Evolutionary conservation across 1,140 invertebrate species (phyloP), one percentile per base, ranked within the genome.

Genomic region (Cherax destructor): DNA sequence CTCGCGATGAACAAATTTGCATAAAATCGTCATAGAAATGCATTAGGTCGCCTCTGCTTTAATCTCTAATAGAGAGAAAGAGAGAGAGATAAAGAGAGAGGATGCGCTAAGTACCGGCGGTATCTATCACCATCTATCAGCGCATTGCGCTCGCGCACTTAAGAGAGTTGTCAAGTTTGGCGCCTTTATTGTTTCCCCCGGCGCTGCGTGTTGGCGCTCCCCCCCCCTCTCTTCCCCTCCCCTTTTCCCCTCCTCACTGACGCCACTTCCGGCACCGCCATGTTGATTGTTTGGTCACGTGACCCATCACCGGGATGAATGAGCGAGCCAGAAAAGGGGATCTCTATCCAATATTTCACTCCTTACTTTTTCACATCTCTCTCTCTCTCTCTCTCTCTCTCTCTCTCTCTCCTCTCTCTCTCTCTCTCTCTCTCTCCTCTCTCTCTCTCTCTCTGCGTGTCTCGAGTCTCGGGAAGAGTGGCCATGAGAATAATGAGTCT

Each of bases 141-240:
- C n/a, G 30, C 41, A 41, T 56, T 83, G 81, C 81, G 81, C 81
- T 49, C 76, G 85, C 76, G 85, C 85, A 86, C 85, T 86, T 86
- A 86, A 86, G 85, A 86, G 85, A 86, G 49, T 77, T 86, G 85
- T 86, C 85, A 86, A 77, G 85, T 86, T 86, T 78, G 85, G 74
- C 85, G 85, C 56, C 76, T 47, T 76, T 86, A 86, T 86, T 86
- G 76, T 86, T 76, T 78, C 84, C 74, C 30, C 30, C 30, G 30
- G 74, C 47, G 11, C 52, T 18, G 74, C 50, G 50, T 59, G n/a
- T 59, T 52, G 21, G 50, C 77, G 47, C 84, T 41, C 84, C 30
- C 49, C 72, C 72, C 52, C 30, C 30, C 30, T 41, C 30, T 41
- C 30, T 41, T 41, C 30, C 30, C 30, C 30, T 41, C 30, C 30